phyloP scores from a whole-genome alignment of 1,140 invertebrate species.

The Batillaria attramentaria region DNA sequence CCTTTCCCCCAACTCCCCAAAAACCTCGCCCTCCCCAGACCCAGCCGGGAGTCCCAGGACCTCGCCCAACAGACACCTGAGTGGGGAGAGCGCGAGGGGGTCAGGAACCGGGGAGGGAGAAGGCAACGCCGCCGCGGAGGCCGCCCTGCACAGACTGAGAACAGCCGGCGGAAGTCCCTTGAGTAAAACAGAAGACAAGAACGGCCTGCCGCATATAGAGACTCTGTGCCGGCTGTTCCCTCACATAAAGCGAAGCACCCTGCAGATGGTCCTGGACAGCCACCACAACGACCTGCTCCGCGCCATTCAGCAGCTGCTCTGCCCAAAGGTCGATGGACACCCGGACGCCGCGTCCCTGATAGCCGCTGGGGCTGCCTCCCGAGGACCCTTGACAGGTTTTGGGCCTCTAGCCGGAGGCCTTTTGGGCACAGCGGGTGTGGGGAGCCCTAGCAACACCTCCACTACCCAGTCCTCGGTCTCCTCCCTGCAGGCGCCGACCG shows the following conservation, averaged over 20 bases:
- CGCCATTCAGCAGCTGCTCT: constrained; percentile 84
- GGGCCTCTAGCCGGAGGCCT: neutral
- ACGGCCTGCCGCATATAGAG: constrained; percentile 77
- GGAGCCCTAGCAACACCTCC: neutral
- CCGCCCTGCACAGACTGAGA: neutral
- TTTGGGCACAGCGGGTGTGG: neutral
- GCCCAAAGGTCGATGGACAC: constrained; percentile 41
- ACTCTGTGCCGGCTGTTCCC: constrained; percentile 87
- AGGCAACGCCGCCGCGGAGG: neutral
- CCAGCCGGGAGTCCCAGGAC: neutral
- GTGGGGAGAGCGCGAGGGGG: neutral
- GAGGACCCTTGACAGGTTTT: constrained; percentile 6
- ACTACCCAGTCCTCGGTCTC: constrained; percentile 11
- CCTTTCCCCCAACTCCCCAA: neutral
- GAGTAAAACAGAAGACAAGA: neutral
- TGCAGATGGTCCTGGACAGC: constrained; percentile 84
- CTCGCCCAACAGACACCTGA: too few species aligned
- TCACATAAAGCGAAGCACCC: constrained; percentile 84
- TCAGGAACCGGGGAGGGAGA: neutral
- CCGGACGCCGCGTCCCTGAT: neutral
- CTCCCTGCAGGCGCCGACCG: constrained; percentile 17
- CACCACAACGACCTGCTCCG: constrained; percentile 88
- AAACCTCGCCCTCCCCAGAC: neutral
- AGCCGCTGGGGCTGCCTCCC: neutral
- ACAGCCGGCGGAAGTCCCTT: neutral